Conservation (phyloP, 1,140 invertebrate genomes). For the Polypedilum vanderplanki region DNA sequence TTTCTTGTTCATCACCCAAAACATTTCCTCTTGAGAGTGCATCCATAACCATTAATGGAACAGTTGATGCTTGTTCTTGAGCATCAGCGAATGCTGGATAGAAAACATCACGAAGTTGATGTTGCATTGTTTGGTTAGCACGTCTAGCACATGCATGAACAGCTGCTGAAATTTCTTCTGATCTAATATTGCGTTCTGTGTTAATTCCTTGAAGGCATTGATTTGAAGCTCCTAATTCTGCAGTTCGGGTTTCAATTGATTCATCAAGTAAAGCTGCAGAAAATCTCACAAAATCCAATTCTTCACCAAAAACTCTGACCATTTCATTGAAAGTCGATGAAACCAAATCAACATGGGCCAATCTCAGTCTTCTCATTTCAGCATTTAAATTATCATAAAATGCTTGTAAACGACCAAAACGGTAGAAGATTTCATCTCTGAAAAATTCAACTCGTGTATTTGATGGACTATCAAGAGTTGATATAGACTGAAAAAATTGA, state of each 20-base stretch:
- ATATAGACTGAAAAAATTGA: neutral
- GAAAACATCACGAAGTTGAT: neutral
- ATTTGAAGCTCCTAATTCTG: neutral
- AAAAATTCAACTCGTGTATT: neutral
- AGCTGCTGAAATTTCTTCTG: neutral
- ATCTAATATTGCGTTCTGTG: neutral
- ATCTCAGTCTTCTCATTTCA: neutral
- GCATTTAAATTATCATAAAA: neutral
- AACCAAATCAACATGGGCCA: neutral
- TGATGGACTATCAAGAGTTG: neutral
- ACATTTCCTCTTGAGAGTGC: neutral
- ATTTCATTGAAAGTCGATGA: neutral
- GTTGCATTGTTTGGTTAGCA: neutral
- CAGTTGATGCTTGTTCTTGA: neutral
- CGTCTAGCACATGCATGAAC: neutral
- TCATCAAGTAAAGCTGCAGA: neutral
- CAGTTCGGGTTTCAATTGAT: neutral
- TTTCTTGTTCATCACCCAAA: neutral
- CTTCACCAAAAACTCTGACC: neutral
- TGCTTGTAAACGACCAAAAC: neutral
- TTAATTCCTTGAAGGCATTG: neutral
- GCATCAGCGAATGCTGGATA: slow-evolving; percentile 9
- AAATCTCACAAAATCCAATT: neutral
- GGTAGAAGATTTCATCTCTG: neutral
- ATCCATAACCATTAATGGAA: neutral